Evolutionary conservation across 2,113 vertebrate genomes (phyloP), one percentile per base, ranked within the genome.

Genomic region (Callocephalon fimbriatum): DNA sequence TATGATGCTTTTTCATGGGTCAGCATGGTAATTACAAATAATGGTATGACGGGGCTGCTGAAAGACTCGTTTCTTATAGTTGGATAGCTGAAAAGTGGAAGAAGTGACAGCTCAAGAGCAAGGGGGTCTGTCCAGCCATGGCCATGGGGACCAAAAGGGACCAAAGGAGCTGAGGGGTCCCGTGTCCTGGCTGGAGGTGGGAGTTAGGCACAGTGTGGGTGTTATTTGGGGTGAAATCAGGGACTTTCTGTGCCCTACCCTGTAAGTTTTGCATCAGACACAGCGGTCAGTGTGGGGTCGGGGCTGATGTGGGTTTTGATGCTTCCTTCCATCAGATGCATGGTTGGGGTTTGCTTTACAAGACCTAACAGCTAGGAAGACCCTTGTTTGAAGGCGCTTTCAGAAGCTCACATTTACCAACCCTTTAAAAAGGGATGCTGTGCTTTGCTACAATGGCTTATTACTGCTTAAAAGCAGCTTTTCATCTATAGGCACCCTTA

Each of bases 291-390:
- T 2, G 6, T 4, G 16, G 7, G 47, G 40, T 14, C 1, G 26
- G 47, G 76, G 58, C 10, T 8, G 58, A 6, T 4, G 9, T 0
- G 10, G n/a, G n/a, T 37, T 37, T 14, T 7, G 3, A n/a, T 44
- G 58, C 54, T 42, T 15, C 31, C 31, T 26, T 15, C 53, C 25
- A 4, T 15, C 0, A 1, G 20, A 3, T 26, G 25, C 2, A 0
- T 5, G 17, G 3, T 2, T 9, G 9, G 21, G 37, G 31, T 5
- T 15, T 53, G 47, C 15, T 67, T 53, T 40, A 63, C 70, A 3
- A 10, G 59, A 12, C 44, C 38, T 17, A 19, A 7, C 9, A 45
- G 40, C 58, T 50, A 7, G 23, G 12, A 37, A 44, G n/a, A 32
- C 11, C 13, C 53, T 6, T 1, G 1, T 40, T 25, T 23, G 56